Conservation (phyloP, 2,888 invertebrate species). For the Hirudinaria manillensis region DNA sequence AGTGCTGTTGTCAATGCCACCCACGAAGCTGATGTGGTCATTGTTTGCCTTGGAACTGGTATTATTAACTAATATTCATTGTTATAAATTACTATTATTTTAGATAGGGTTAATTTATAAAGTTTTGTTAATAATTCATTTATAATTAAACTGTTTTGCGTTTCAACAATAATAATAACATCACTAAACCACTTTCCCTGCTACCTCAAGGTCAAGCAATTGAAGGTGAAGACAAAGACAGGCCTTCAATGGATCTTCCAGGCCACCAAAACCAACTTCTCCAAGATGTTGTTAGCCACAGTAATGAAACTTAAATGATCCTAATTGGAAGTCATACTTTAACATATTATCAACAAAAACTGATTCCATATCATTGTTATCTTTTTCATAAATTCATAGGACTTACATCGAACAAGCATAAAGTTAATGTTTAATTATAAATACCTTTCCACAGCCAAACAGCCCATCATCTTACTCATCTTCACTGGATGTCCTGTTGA, state of each 20-base stretch:
- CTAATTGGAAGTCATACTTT: neutral
- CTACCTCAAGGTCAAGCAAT: neutral
- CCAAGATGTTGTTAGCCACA: conserved; percentile 28
- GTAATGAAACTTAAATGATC: neutral
- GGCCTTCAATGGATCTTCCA: conserved; percentile 27
- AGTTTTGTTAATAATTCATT: neutral
- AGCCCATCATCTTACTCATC: conserved; percentile 38
- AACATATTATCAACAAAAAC: neutral
- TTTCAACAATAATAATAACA: too few relatives aligned
- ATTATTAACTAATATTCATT: too few relatives aligned
- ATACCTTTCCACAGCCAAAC: conserved; percentile 19
- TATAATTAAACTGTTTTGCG: neutral
- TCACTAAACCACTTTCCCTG: too few relatives aligned
- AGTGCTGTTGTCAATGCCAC: conserved; percentile 17
- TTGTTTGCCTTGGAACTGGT: conserved; percentile 38
- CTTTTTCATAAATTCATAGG: neutral
- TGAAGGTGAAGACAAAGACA: conserved; percentile 31
- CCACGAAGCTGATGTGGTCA: conserved; percentile 29
- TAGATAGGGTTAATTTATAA: neutral
- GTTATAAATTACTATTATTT: neutral
- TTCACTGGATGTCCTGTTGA: conserved; percentile 44
- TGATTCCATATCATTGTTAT: neutral
- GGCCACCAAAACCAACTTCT: conserved; percentile 33
- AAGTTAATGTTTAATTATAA: too few relatives aligned
- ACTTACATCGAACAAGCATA: neutral